Evolutionary conservation across 2,797 vertebrate species (phyloP).

Genomic region (Trematomus bernacchii): DNA sequence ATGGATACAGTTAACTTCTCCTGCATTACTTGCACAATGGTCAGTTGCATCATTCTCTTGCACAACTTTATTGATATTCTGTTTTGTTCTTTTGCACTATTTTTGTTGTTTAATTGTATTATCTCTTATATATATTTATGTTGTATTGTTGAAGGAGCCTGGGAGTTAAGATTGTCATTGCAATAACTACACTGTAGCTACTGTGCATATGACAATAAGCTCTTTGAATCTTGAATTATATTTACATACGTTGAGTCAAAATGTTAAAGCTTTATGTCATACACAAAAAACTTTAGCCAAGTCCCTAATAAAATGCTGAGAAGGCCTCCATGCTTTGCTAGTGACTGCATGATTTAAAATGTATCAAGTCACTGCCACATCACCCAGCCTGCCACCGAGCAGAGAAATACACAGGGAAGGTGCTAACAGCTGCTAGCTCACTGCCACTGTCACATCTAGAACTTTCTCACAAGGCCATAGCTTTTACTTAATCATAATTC

Average conservation of each 20-base stretch:
- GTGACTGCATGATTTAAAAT: conserved; percentile 7
- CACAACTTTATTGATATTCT: too few relatives aligned
- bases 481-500: too few relatives aligned
- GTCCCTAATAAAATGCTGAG: background rate
- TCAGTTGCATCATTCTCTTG: too few relatives aligned
- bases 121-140: too few relatives aligned
- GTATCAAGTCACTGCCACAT: conserved; percentile 12
- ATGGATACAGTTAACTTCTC: too few relatives aligned
- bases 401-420: conserved; percentile 4
- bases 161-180: too few relatives aligned
- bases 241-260: background rate
- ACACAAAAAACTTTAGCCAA: background rate
- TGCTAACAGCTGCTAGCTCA: conserved; percentile 59
- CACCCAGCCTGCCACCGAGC: conserved; percentile 6
- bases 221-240: background rate
- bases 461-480: conserved; percentile 24
- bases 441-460: conserved; percentile 29
- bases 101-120: too few relatives aligned
- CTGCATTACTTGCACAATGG: too few relatives aligned
- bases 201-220: too few relatives aligned
- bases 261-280: background rate
- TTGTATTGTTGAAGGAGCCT: too few relatives aligned
- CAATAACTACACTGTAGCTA: too few relatives aligned
- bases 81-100: too few relatives aligned
- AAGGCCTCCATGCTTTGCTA: background rate